Evolutionary conservation across 2,888 invertebrate genomes (phyloP).

Genomic region (Odontothrips loti): DNA sequence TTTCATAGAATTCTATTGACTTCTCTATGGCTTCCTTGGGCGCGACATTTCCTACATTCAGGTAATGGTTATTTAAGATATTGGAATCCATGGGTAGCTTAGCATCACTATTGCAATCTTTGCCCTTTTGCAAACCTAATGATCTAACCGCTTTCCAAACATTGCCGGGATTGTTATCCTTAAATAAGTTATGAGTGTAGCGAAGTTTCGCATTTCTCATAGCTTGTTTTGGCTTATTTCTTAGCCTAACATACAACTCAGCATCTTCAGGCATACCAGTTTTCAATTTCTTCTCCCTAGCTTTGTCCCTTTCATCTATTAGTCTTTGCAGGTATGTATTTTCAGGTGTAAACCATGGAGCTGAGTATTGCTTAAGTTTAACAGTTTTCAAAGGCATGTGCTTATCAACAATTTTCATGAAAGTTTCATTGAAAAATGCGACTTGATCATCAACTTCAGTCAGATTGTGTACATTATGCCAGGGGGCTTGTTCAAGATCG

Average conservation of each 20-base stretch:
- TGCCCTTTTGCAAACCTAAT: too few relatives aligned
- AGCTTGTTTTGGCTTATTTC: not conserved
- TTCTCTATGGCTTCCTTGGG: too few relatives aligned
- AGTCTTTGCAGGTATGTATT: not conserved
- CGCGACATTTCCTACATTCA: too few relatives aligned
- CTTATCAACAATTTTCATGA: not conserved
- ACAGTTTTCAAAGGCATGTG: not conserved
- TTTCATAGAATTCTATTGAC: too few relatives aligned
- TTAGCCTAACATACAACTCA: not conserved
- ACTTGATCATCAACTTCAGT: not conserved
- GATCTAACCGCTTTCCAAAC: too few relatives aligned
- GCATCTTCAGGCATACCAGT: not conserved
- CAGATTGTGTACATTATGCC: not conserved
- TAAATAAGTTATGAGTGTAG: not conserved
- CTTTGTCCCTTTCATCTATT: not conserved
- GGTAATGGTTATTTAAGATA: too few relatives aligned
- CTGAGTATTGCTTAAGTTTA: not conserved
- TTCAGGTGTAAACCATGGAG: not conserved
- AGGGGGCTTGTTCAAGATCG: not conserved
- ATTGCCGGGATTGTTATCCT: too few relatives aligned
- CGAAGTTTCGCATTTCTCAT: too few relatives aligned
- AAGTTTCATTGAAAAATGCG: not conserved
- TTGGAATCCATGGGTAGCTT: too few relatives aligned
- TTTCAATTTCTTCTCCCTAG: not conserved
- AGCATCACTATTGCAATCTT: too few relatives aligned